These are phyloP conservation scores for Ramphastos sulfuratus DNA, from an alignment of 2,113 vertebrate genomes.

Conservation along the genomic window DNA sequence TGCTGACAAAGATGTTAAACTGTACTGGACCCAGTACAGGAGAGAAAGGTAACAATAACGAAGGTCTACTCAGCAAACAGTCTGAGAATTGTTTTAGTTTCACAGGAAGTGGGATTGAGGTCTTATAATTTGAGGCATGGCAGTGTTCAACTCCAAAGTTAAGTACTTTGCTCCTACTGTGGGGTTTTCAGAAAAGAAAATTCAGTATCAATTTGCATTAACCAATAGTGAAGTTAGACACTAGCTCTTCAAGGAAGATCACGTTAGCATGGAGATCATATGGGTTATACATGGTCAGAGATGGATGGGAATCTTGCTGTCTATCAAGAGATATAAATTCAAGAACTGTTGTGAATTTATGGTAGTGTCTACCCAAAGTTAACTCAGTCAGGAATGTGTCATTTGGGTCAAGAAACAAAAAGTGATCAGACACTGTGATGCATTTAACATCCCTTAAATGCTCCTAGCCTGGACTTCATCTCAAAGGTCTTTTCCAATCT, in stretches of 20 bases:
- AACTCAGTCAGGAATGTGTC: background rate
- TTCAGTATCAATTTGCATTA: background rate
- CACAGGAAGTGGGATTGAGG: background rate
- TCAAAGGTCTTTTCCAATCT: too few species aligned
- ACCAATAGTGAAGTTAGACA: background rate
- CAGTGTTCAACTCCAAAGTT: background rate
- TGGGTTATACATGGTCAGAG: background rate
- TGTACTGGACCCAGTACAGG: too few species aligned
- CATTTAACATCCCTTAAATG: background rate
- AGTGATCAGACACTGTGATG: background rate
- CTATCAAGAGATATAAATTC: background rate
- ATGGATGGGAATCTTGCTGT: background rate
- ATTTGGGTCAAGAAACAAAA: background rate
- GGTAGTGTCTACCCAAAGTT: background rate
- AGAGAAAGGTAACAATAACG: background rate
- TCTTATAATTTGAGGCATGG: background rate
- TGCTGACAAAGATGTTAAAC: too few species aligned
- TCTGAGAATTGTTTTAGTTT: background rate
- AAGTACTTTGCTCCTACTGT: background rate
- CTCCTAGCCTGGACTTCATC: background rate
- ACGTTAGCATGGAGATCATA: background rate
- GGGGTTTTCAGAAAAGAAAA: background rate
- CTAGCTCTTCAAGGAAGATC: background rate
- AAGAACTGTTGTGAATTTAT: background rate
- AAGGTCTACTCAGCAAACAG: background rate